Conservation (phyloP, 2,888 invertebrate species). For the Dioctria linearis region DNA sequence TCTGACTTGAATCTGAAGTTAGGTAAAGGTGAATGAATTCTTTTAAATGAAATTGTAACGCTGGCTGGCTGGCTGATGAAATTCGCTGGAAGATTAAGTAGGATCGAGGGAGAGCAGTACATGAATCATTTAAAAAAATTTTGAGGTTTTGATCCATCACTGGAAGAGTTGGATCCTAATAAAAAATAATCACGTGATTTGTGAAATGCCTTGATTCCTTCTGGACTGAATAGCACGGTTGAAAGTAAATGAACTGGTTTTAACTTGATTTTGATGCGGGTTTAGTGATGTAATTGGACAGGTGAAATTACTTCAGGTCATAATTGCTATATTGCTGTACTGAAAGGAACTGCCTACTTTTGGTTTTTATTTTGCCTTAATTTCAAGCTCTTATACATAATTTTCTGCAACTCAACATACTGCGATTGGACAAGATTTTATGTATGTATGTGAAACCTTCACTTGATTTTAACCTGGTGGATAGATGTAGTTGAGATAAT, state of each 20-base stretch:
- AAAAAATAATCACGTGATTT: neutral
- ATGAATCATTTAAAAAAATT: neutral
- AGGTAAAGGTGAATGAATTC: slow-evolving; percentile 14
- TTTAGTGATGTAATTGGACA: slow-evolving; percentile 23
- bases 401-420: neutral
- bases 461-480: neutral
- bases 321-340: neutral
- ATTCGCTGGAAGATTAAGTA: slow-evolving; percentile 29
- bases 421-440: neutral
- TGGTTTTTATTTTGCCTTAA: slow-evolving; percentile 13
- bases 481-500: neutral
- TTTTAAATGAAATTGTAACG: neutral
- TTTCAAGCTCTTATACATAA: slow-evolving; percentile 17
- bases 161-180: neutral
- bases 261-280: neutral
- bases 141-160: neutral
- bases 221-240: neutral
- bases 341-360: slow-evolving; percentile 1
- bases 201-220: neutral
- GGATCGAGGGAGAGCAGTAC: neutral
- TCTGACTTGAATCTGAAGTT: neutral
- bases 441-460: slow-evolving; percentile 19
- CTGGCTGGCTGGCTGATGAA: slow-evolving; percentile 13
- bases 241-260: slow-evolving; percentile 17
- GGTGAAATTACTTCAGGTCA: slow-evolving; percentile 11